Base-by-base conservation (phyloP, 2,888 invertebrate species). In the Tanypteryx hageni region DNA sequence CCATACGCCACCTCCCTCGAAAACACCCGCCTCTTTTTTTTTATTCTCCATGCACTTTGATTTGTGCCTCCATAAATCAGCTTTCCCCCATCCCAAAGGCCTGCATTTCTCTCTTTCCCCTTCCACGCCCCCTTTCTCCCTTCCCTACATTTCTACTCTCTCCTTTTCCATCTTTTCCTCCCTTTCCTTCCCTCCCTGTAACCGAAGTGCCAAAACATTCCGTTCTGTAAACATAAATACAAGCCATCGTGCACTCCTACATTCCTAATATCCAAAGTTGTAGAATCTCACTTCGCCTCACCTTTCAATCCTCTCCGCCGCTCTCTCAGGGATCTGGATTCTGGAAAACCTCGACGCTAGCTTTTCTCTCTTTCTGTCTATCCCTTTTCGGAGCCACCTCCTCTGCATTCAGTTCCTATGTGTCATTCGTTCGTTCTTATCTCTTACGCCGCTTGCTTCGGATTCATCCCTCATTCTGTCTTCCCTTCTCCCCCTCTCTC, bases 1-100 rank as follows among this genome's bases (percentile, higher is more conserved):
- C n/a, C 13, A 16, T 64, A n/a, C 61, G 68, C 89, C 76, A 7
- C 64, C 61, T 44, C 89, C 44, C 61, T 68, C 89, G 68, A 68
- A 68, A 64, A 68, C 16, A 64, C 89, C 64, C 61, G 44, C 89
- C 89, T 61, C 86, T 86, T 59, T 16, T 61, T 64, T 89, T 68
- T 68, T 89, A 64, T 85, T 85, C 57, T 16, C 89, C 89, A 68
- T 89, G 89, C 89, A 89, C 89, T 89, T 89, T 89, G 89, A 89
- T 89, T 89, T 89, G 89, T 89, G 89, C 64, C 89, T 89, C 89
- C 44, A 68, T 89, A 89, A 89, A 89, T 89, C 89, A 89, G 89
- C 89, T 68, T 89, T 89, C 89, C 64, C 76, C 89, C 86, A 31
- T 64, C 18, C 86, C 89, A 64, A 18, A 56, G 89, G 44, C 61